These are phyloP conservation scores for Leptinotarsa texana DNA, from an alignment of 1,140 invertebrate species.

Conservation along the genomic window DNA sequence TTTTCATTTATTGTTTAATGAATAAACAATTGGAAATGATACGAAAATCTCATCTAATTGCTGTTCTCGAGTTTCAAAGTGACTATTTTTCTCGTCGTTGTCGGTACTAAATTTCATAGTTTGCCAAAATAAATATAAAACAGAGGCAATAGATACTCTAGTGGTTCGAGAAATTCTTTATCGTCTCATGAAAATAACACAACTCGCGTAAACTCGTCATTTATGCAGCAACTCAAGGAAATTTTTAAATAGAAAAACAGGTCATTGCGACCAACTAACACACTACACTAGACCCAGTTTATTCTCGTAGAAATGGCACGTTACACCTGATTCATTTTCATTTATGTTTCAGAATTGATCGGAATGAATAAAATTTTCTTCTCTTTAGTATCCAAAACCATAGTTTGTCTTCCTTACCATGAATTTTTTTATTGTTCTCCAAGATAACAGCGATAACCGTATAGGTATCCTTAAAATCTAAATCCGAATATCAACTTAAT, in stretches of 20 bases:
- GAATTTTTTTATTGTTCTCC: too few species aligned
- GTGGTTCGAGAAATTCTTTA: background rate
- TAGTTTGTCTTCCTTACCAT: too few species aligned
- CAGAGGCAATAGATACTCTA: background rate
- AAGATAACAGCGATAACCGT: too few species aligned
- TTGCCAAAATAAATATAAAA: background rate
- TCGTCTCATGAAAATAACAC: background rate
- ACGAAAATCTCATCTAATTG: too few species aligned
- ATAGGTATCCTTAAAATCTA: too few species aligned
- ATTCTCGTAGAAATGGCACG: background rate
- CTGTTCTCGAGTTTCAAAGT: background rate
- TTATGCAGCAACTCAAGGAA: background rate
- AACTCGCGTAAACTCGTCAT: background rate
- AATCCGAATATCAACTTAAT: too few species aligned
- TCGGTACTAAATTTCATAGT: background rate
- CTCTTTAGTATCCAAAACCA: too few species aligned
- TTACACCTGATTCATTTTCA: too few species aligned
- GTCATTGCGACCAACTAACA: background rate
- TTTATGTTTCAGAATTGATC: too few species aligned
- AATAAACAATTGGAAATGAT: too few species aligned
- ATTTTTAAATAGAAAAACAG: conserved; percentile 1
- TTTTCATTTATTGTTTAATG: too few species aligned
- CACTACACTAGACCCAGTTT: conserved; percentile 5
- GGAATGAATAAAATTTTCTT: too few species aligned
- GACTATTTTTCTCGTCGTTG: background rate